phyloP scores from a whole-genome alignment of 1,140 invertebrate species.

The Oryzaephilus surinamensis region DNA sequence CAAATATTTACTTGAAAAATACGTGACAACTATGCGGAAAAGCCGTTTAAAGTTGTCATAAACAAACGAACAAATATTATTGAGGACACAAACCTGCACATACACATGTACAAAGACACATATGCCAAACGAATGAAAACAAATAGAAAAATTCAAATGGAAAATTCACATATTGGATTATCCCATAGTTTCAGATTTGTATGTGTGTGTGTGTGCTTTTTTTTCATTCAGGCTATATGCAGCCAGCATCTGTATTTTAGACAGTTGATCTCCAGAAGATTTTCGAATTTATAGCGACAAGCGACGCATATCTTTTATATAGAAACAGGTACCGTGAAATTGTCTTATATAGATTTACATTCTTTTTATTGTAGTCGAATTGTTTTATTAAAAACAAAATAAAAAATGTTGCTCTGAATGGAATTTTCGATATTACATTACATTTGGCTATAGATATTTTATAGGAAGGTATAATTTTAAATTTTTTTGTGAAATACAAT shows the following conservation, averaged over 20 bases:
- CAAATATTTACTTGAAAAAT: conserved; percentile 13
- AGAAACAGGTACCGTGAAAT: conserved; percentile 4
- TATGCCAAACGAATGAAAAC: conserved; percentile 13
- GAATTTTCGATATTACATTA: no score
- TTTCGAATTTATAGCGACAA: conserved; percentile 11
- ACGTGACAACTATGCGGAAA: conserved; percentile 15
- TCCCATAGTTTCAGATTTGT: conserved; percentile 14
- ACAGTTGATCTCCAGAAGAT: conserved; percentile 12
- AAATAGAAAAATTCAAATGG: conserved; percentile 15
- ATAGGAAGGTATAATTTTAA: no score
- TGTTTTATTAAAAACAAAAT: no score
- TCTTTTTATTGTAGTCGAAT: no score
- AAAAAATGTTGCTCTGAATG: no score
- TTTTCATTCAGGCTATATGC: no score
- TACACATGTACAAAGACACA: conserved; percentile 10
- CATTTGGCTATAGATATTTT: no score
- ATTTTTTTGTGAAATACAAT: no score
- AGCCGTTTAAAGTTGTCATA: conserved; percentile 16
- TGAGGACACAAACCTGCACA: neutral
- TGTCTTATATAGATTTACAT: no score
- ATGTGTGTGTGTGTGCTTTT: conserved; percentile 5
- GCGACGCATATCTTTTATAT: conserved; percentile 3
- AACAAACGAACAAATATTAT: conserved; percentile 15
- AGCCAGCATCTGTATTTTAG: conserved; percentile 14
- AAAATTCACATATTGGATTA: conserved; percentile 19